Conservation (phyloP, 1,140 invertebrate genomes). For the Vanessa tameamea region DNA sequence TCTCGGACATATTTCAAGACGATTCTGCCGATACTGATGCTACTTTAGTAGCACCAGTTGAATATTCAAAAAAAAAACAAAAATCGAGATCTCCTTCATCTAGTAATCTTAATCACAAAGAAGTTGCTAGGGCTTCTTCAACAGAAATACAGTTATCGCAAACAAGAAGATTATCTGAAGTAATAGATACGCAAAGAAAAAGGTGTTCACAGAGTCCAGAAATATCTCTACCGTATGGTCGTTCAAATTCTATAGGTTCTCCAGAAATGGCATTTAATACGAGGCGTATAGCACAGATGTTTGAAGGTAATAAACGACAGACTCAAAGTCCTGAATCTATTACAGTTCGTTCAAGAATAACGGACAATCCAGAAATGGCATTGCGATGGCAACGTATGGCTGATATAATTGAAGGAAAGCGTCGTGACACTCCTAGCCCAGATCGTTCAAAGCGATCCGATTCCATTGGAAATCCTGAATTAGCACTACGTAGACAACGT, state of each 20-base stretch:
- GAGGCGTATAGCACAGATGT: conserved; percentile 59
- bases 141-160: conserved; percentile 39
- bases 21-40: conserved; percentile 58
- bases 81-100: conserved; percentile 37
- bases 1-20: conserved; percentile 52
- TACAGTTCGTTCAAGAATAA: conserved; percentile 47
- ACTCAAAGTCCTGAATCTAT: conserved; percentile 54
- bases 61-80: conserved; percentile 40
- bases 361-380: conserved; percentile 55
- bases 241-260: conserved; percentile 60
- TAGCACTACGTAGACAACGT: conserved; percentile 56
- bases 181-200: conserved; percentile 41
- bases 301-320: conserved; percentile 58
- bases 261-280: conserved; percentile 53
- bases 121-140: conserved; percentile 46
- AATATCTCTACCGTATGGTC: conserved; percentile 35
- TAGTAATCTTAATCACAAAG: conserved; percentile 39
- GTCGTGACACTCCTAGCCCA: conserved; percentile 52
- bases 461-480: conserved; percentile 61
- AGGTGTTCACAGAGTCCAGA: conserved; percentile 56
- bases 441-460: conserved; percentile 53
- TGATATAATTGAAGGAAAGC: conserved; percentile 66
- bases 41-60: conserved; percentile 43
- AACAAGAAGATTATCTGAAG: conserved; percentile 52
- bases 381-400: conserved; percentile 62